Conservation (phyloP, 2,797 vertebrate species). For the Onychomys arenicola region DNA sequence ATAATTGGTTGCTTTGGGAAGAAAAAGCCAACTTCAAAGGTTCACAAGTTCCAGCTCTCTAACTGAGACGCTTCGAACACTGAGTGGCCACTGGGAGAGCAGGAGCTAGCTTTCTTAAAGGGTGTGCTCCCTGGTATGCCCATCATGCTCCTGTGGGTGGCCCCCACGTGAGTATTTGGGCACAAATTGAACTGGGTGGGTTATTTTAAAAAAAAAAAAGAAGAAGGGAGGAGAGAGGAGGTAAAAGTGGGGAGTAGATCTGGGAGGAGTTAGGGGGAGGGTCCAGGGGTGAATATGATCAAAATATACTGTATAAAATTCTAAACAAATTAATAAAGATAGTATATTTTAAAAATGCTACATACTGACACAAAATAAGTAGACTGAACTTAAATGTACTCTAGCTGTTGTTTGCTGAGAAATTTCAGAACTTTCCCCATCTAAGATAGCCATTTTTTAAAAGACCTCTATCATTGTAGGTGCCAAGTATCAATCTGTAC, state of each 20-base stretch:
- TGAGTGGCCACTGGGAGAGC: too few relatives aligned
- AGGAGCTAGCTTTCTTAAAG: neutral
- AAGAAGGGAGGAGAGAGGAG: neutral
- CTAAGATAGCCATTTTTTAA: slow-evolving; percentile 52
- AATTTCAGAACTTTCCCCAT: slow-evolving; percentile 27
- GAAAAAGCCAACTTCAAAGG: neutral
- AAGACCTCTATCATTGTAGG: slow-evolving; percentile 78
- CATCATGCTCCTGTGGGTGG: neutral
- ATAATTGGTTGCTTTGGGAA: slow-evolving; percentile 18
- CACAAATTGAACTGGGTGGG: neutral
- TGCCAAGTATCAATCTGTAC: slow-evolving; percentile 90
- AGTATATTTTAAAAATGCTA: neutral
- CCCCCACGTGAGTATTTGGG: neutral
- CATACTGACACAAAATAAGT: neutral
- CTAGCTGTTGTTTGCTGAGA: slow-evolving; percentile 20
- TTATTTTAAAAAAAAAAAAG: neutral
- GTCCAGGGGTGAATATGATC: neutral
- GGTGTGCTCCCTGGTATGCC: neutral
- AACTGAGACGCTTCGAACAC: neutral
- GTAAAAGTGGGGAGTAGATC: neutral
- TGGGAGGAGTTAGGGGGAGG: neutral
- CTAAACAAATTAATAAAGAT: neutral
- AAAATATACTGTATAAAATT: neutral
- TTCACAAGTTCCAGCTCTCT: neutral
- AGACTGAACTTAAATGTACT: neutral